Evolutionary conservation across 2,888 invertebrate genomes (phyloP).

Genomic region (Tolmerus cingulatus): DNA sequence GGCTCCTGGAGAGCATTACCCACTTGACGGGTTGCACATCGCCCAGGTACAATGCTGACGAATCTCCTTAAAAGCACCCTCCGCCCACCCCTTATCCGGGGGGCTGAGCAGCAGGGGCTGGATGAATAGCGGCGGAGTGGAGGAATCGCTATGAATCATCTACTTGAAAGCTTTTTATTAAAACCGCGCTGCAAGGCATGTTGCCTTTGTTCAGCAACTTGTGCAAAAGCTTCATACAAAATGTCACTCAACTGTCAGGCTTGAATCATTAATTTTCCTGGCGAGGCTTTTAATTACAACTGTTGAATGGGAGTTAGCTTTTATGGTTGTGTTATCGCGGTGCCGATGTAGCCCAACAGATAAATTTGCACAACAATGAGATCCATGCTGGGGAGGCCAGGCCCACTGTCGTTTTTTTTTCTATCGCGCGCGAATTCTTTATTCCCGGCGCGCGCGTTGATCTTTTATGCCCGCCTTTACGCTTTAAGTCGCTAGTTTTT

Average conservation of each 20-base stretch:
- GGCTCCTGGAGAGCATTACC: neutral
- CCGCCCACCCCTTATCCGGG: neutral
- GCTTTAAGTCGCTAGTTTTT: neutral
- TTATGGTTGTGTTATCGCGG: neutral
- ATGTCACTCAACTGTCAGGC: slow-evolving; percentile 41
- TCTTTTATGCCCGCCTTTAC: neutral
- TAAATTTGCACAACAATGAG: slow-evolving; percentile 8
- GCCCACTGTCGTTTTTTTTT: neutral
- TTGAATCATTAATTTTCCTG: slow-evolving; percentile 40
- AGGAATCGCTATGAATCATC: slow-evolving; percentile 13
- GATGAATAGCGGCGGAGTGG: neutral
- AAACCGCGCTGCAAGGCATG: slow-evolving; percentile 22
- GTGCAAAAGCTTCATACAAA: slow-evolving; percentile 38
- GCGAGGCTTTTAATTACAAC: slow-evolving; percentile 41
- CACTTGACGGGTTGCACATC: neutral
- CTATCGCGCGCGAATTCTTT: neutral
- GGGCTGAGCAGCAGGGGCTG: neutral
- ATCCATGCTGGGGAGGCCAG: neutral
- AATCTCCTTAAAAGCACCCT: neutral
- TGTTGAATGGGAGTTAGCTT: slow-evolving; percentile 36
- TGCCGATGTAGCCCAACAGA: neutral
- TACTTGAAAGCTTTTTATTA: slow-evolving; percentile 31
- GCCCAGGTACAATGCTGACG: neutral
- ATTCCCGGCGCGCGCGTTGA: neutral
- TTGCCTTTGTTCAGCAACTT: slow-evolving; percentile 26